Evolutionary conservation across 2,888 invertebrate species (phyloP), one percentile per base, ranked within the genome.

Genomic region (Acronicta psi): DNA sequence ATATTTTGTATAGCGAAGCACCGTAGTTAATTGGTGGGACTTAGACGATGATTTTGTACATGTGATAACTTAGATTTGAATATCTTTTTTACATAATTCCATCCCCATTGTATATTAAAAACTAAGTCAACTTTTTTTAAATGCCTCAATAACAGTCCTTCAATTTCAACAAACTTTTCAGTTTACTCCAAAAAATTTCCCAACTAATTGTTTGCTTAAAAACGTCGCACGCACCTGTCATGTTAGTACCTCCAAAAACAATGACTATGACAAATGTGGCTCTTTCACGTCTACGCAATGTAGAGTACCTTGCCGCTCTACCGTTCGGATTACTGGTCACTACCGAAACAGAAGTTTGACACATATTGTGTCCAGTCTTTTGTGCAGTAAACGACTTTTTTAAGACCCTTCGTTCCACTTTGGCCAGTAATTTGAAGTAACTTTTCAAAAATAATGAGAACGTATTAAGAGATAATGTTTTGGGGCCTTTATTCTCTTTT

Each of bases 291-390:
- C 10, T 37, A 57, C 53, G 54, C 58, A 44, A 50, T 41, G 52
- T 63, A 52, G 55, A 50, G 61, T 51, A 62, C 55, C 51, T 59
- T 34, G 46, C 45, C 53, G 25, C 51, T 66, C 52, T 42, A 59
- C 41, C 38, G 47, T 54, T 53, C 56, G 50, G 59, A 56, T 49
- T n/a, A 56, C 57, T 76, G 57, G 59, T 76, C 77, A 89, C 90
- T 90, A 89, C 90, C 83, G 90, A 86, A 81, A 82, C 90, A 86
- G 89, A 82, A 90, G 90, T 87, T 86, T 84, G 82, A 80, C 81
- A 82, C 63, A 58, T 77, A 82, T 88, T 88, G 86, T 89, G 67
- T 74, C 38, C 37, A 18, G 34, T 51, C 70, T 67, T 74, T 79
- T 83, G 81, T 82, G 61, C 73, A 69, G 69, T 68, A 71, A 73